Conservation (phyloP, 2,113 vertebrate species). For the Dicerorhinus sumatrensis region DNA sequence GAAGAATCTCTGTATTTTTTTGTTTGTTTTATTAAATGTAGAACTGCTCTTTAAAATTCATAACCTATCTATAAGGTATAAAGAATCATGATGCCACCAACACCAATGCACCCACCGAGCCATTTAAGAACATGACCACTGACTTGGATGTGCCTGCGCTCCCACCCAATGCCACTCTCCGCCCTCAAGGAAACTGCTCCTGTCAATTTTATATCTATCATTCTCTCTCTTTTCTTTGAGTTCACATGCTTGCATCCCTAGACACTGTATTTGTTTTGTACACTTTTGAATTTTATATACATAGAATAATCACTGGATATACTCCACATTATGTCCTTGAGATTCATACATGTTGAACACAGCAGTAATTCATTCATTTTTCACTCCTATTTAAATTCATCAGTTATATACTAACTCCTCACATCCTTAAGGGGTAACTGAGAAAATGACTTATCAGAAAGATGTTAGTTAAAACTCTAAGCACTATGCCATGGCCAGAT, state of each 20-base stretch:
- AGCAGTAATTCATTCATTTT: conserved; percentile 25
- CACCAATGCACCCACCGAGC: background rate
- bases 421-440: background rate
- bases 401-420: background rate
- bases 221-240: background rate
- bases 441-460: conserved; percentile 36
- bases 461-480: conserved; percentile 39
- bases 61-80: background rate
- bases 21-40: background rate
- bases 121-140: background rate
- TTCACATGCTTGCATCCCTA: background rate
- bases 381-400: conserved; percentile 36
- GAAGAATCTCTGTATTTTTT: conserved; percentile 8
- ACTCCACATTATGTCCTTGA: background rate
- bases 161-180: background rate
- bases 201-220: background rate
- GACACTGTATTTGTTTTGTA: background rate
- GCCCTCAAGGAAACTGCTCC: background rate
- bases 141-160: background rate
- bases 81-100: background rate
- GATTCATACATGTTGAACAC: background rate
- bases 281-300: conserved; percentile 19
- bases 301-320: background rate
- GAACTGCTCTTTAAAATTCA: background rate
- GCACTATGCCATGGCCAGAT: background rate